Evolutionary conservation across 2,888 invertebrate species (phyloP).

Genomic region (Coenonympha glycerion): DNA sequence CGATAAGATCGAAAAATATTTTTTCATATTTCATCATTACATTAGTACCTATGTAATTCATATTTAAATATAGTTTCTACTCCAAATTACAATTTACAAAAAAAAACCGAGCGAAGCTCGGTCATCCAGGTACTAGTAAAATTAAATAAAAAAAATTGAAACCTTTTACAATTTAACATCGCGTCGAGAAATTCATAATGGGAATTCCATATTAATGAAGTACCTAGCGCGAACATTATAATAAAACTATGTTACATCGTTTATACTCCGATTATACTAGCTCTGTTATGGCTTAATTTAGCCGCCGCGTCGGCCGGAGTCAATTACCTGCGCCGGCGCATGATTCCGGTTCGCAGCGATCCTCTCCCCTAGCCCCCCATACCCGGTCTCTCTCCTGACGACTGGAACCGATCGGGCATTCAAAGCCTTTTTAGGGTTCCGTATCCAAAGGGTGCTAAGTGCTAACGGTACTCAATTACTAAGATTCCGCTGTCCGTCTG

Average conservation of each 20-base stretch:
- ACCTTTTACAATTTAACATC: constrained; percentile 3
- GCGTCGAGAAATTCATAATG: constrained; percentile 14
- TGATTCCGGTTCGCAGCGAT: constrained; percentile 61
- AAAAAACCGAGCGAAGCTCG: no score
- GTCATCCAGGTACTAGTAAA: no score
- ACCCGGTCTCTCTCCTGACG: constrained; percentile 33
- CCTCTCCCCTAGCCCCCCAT: constrained; percentile 32
- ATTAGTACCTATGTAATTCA: no score
- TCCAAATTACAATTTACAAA: no score
- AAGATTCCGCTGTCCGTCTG: no score
- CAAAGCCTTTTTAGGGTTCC: constrained; percentile 57
- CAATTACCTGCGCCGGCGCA: constrained; percentile 71
- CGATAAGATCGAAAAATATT: no score
- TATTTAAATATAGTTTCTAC: no score
- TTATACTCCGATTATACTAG: constrained; percentile 50
- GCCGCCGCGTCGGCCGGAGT: constrained; percentile 45
- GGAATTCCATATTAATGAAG: constrained; percentile 40
- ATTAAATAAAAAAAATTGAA: constrained; percentile 18
- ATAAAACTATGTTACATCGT: constrained; percentile 45
- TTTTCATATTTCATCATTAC: no score
- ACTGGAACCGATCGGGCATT: constrained; percentile 53
- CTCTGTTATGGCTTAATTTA: constrained; percentile 71
- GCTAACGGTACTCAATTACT: no score
- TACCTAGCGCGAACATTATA: constrained; percentile 40
- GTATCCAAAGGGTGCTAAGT: no score